Base-by-base conservation (phyloP, 2,797 vertebrate species). In the Cyprinella venusta region DNA sequence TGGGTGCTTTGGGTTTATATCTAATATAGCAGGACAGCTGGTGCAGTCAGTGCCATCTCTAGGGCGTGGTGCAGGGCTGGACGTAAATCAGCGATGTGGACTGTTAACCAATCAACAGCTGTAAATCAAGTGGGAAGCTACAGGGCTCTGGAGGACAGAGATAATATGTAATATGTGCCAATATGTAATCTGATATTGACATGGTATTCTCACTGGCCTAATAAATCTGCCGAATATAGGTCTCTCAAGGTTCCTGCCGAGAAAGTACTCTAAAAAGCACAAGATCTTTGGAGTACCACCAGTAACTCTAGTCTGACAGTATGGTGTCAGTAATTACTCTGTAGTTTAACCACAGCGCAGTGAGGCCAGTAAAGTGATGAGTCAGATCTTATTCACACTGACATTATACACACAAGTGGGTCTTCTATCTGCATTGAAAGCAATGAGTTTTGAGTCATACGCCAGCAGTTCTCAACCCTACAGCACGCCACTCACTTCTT, bases 151-250 rank as follows among this genome's bases (percentile, higher is more conserved):
- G 40, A 79, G 82, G 85, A 76, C 63, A 64, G 69, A 48, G 63
- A 75, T 80, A 82, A 82, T 82, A 67, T 76, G 81, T 76, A 15
- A 83, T 63, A 56, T 63, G 84, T 81, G 88, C 82, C 84, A 89
- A 88, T 91, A 88, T 84, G 84, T 91, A 89, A 91, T 92, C 88
- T 87, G 87, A 71, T 84, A 82, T 88, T 84, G 90, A 87, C 65
- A 80, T 80, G 33, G 61, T 56, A 86, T 89, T 89, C 88, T 88
- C 85, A 59, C 76, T 78, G 30, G 84, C 81, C 88, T 86, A 89
- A 91, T 89, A 90, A 87, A 93, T 88, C 88, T 86, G 88, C 90
- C 89, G 88, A 81, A 19, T 69, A 36, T n/a, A 42, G 86, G 88
- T 87, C 80, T 86, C 86, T 89, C 87, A 88, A 90, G 85, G 88